A percentile compares a stretch with the other conserved stretches of the same genome.
phyloP scores from a whole-genome alignment of 2,113 vertebrate species.

The Bubo scandiacus region DNA sequence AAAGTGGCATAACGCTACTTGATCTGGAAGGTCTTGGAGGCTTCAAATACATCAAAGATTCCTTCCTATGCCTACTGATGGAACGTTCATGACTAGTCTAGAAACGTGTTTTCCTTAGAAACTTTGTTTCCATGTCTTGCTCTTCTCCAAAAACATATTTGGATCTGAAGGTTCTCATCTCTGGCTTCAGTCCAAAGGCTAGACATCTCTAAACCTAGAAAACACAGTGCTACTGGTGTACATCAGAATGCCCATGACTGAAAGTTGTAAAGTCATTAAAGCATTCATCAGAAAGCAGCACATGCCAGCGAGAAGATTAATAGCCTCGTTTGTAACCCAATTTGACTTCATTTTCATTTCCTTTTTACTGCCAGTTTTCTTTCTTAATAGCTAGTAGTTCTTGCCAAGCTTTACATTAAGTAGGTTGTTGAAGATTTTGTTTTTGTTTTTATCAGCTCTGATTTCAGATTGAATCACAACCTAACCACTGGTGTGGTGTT shows the following conservation, averaged over 20 bases:
- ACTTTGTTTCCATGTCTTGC: neutral
- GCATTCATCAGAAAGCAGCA: neutral
- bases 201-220: neutral
- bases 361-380: conserved; percentile 23
- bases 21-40: neutral
- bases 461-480: conserved; percentile 17
- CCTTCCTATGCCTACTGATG: neutral
- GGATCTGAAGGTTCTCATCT: neutral
- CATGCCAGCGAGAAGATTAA: conserved; percentile 22
- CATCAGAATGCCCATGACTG: neutral
- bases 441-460: conserved; percentile 7
- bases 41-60: neutral
- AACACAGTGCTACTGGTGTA: neutral
- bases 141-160: neutral
- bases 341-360: conserved; percentile 16
- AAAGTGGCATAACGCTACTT: neutral
- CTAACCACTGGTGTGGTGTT: neutral
- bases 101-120: neutral
- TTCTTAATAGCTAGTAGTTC: neutral
- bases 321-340: conserved; percentile 13
- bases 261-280: neutral
- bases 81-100: neutral
- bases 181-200: neutral
- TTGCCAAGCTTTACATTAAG: conserved; percentile 33
- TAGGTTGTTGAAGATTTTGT: neutral